Evolutionary conservation across 2,888 invertebrate species (phyloP).

Genomic region (Danaus chrysippus): DNA sequence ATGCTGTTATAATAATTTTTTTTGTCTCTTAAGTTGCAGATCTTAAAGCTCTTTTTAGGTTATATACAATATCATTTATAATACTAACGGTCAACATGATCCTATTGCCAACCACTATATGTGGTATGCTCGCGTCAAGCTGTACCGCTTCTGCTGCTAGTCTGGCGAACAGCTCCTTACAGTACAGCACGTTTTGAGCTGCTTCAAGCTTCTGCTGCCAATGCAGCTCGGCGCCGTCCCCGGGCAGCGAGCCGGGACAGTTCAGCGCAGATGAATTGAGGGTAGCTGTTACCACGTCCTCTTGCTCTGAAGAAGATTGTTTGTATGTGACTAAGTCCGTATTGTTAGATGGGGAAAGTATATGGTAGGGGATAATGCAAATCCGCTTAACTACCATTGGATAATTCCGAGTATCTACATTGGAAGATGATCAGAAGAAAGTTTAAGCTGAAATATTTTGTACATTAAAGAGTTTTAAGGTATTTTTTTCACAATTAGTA

Average conservation of each 20-base stretch:
- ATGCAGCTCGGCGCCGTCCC: conserved; percentile 84
- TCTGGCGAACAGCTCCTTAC: conserved; percentile 96
- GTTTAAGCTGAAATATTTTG: no score
- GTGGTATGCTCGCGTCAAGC: conserved; percentile 94
- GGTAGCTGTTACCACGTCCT: conserved; percentile 91
- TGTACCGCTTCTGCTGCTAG: conserved; percentile 97
- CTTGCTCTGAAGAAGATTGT: conserved; percentile 84
- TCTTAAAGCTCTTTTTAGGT: no score
- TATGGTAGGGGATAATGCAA: no score
- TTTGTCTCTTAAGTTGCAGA: no score
- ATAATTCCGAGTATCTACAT: no score
- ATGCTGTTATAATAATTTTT: no score
- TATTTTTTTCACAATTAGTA: no score
- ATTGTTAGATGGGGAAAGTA: background rate
- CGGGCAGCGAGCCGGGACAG: conserved; percentile 81
- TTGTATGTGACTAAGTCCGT: background rate
- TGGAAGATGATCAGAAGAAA: no score
- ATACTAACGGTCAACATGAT: conserved; percentile 92
- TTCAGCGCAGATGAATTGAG: conserved; percentile 86
- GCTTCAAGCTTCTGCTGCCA: conserved; percentile 99
- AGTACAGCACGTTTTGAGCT: conserved; percentile 96
- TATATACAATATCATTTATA: no score
- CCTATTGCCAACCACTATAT: conserved; percentile 98
- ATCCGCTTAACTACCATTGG: no score
- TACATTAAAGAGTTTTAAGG: no score